Evolutionary conservation across 2,797 vertebrate species (phyloP), one percentile per base, ranked within the genome.

Genomic region (Esox lucius): DNA sequence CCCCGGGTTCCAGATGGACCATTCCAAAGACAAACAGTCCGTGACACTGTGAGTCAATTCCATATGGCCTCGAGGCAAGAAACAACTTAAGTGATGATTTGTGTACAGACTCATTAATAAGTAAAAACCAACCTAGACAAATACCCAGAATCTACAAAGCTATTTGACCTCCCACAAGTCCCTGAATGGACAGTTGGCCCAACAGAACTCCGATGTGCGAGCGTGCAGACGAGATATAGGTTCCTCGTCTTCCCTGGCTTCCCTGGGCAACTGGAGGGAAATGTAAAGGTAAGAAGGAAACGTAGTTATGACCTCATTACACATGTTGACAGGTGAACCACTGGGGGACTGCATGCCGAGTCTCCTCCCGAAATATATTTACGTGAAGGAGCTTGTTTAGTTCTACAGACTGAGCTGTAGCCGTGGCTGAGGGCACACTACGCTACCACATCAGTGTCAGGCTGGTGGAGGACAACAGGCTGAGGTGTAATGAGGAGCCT

Each of bases 231-330:
- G 71, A 64, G 79, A 85, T 75, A 74, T 68, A 28, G 71, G 78
- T 78, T 78, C 70, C 61, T 53, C 75, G 79, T 59, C 73, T 46
- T 73, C 79, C 17, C 28, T 48, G n/a, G 26, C n/a, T 19, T n/a
- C n/a, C 28, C 64, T 22, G 13, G 19, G 75, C 24, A 12, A 33
- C 70, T 0, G 72, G 71, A 82, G 51, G 83, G 77, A 82, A 88
- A 85, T 81, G 78, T 85, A 80, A 76, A 87, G 81, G 42, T 19
- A 16, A 15, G 68, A 33, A 77, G 72, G 85, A 83, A 59, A 59
- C 85, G 83, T 85, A 88, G 83, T 88, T 86, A 86, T 80, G 78
- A 74, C 78, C 84, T 88, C 80, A 85, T 89, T 89, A 90, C 85
- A 82, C 82, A 81, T 80, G 82, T 68, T 86, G 87, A 87, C 81